Base-by-base conservation (phyloP, 2,888 invertebrate genomes). In the Troides helena region DNA sequence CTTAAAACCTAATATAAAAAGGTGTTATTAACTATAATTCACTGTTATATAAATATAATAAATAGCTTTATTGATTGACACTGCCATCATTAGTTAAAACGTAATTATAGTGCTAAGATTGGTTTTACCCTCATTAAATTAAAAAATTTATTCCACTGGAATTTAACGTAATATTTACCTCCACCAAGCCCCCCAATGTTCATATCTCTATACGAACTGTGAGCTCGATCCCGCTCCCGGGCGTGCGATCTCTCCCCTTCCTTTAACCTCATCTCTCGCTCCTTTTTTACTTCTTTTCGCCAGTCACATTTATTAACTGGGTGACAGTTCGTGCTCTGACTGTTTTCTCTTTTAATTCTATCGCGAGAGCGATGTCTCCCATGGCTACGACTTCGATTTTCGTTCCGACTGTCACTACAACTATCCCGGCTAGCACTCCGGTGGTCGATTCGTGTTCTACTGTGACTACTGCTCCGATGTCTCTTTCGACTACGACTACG, bases 181-280 rank as follows among this genome's bases (percentile, higher is more conserved):
- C 87, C 84, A 12, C 88, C 88, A 5, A 87, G 79, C 2, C 89
- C 89, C 18, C 84, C 85, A 53, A 85, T 84, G 72, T 74, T 83
- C 64, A 79, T 78, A 59, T 84, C 81, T 69, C 76, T 81, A 65
- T 79, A 80, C 0, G 81, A 78, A 68, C 80, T 84, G 0, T 80
- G 79, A 46, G 77, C 84, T 43, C 81, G 75, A n/a, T 80, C 82
- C 1, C 76, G 78, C n/a, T 78, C 77, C 21, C 75, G 70, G 59
- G 17, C 39, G 72, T 68, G 70, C 59, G 68, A 53, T 14, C 72
- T 73, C 2, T 72, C 65, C 58, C 70, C 74, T 56, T 73, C 73
- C 21, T 76, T 73, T 25, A 18, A 36, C 14, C 43, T 66, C 76
- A 30, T 53, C 23, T 50, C 65, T 7, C 25, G 59, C 30, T 58